Base-by-base conservation (phyloP, 2,113 vertebrate species). In the Etia nguti region DNA sequence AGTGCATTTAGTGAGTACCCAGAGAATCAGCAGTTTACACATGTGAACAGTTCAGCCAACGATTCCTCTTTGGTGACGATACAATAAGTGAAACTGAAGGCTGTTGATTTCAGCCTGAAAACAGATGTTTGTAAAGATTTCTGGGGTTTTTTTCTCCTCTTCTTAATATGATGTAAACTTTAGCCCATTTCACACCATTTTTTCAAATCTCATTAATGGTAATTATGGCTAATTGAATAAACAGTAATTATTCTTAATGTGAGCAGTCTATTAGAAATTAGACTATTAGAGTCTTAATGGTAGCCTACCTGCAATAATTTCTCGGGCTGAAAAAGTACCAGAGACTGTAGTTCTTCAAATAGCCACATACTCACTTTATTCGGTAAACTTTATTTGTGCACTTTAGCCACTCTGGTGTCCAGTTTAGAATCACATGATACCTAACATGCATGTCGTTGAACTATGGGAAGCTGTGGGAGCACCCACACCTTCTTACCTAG, bases 261-360 rank as follows among this genome's bases (percentile, higher is more conserved):
- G 60, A 18, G 18, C 3, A 12, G 60, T 8, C 0, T 0, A 36
- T 36, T 52, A 52, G 3, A 50, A 50, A 20, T 50, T n/a, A n/a
- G n/a, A n/a, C n/a, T n/a, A n/a, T n/a, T 3, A 54, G 20, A 62
- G 18, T 4, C 9, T 20, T 11, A 62, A 36, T 24, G 5, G 10
- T n/a, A n/a, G 52, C 4, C 52, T 55, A 22, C 10, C 52, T 55
- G 52, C 5, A 24, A 10, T 5, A 55, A 36, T 10, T n/a, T 62
- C 31, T 62, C 3, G 10, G 18, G 18, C 10, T 65, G 31, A n/a
- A n/a, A 65, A 36, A 34, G 29, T 20, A 18, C 29, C 18, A 11
- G 18, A 62, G 36, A 3, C 18, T 62, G 29, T 11, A 62, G 16
- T 36, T 62, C 59, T 3, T 10, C 3, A 9, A 62, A 34, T 34